A percentile compares a stretch with the other conserved stretches of the same genome.
Evolutionary conservation across 2,113 vertebrate genomes (phyloP).

Genomic region (Acinonyx jubatus): DNA sequence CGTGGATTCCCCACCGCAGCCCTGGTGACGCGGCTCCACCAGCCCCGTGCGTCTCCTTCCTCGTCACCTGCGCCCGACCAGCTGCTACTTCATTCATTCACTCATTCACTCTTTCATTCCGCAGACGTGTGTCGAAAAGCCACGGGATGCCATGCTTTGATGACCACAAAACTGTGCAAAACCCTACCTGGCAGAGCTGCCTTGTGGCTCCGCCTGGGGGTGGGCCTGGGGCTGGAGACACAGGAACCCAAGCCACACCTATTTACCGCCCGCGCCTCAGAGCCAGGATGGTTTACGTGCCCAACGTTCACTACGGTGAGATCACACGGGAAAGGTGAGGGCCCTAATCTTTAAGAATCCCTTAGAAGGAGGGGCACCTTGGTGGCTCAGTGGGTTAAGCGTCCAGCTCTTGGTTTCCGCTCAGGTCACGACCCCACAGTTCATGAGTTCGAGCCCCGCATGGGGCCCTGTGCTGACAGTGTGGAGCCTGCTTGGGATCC

Average conservation of each 20-base stretch:
- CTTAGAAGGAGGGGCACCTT: neutral
- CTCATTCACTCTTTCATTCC: no score
- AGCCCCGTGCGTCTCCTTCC: accelerated
- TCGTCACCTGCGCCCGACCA: accelerated
- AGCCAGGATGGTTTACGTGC: neutral
- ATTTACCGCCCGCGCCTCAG: accelerated
- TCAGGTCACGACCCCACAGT: no score
- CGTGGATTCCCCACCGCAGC: accelerated
- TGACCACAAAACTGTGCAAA: no score
- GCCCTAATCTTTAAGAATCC: neutral
- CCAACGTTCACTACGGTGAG: neutral
- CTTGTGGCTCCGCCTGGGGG: no score
- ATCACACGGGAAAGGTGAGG: neutral
- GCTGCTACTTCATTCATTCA: no score
- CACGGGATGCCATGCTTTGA: accelerated
- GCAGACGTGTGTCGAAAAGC: neutral
- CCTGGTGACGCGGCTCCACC: accelerated
- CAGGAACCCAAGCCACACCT: accelerated
- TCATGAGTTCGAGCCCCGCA: no score
- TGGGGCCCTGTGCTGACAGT: no score
- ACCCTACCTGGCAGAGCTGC: accelerated
- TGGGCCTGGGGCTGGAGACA: accelerated
- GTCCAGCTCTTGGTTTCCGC: no score
- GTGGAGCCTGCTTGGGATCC: no score
- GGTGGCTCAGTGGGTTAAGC: no score